Evolutionary conservation across 2,113 vertebrate genomes (phyloP), one percentile per base, ranked within the genome.

Genomic region (Ranitomeya variabilis): DNA sequence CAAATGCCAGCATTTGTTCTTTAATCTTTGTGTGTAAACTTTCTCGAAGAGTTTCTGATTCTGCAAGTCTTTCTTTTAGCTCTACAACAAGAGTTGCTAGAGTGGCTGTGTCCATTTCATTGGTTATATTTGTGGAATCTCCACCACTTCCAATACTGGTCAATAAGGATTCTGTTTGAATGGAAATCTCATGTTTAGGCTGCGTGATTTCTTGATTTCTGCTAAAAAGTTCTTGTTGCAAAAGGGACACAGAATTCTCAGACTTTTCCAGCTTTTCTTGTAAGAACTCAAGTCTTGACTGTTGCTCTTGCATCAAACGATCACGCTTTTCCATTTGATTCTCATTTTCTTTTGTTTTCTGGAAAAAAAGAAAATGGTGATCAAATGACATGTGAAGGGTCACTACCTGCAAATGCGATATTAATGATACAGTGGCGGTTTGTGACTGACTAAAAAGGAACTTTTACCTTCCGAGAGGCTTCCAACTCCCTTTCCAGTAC

Each of bases 1-100:
- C 90, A 3, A 94, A 92, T 14, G 89, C 85, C 52, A 87, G 91
- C 80, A 90, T 86, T 60, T 93, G 93, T 23, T 91, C 89, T 90
- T 96, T 94, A 88, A 97, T 91, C 26, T 93, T 92, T 52, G 89
- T 91, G 83, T 91, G 90, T 67, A 91, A 90, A 51, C 81, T 90
- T 10, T 91, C 92, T 57, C 93, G 87, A 37, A 80, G 66, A 19
- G 80, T 80, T 90, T 93, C 92, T 69, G 91, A 93, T 18, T 90
- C 89, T 4, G 0, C 0, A 73, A 93, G 92, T 7, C 84, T 90
- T 14, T 89, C 59, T 83, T 90, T 93, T 81, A 94, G 90, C 59
- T 93, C 85, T 79, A 89, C 87, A 89, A 94, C 91, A 18, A 91
- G 71, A 45, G 26, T 12, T 85, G 92, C 91, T 85, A 94, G 91